A percentile compares a stretch with the other conserved stretches of the same genome.
These are phyloP conservation scores for Resseliella maxima DNA, from an alignment of 2,888 invertebrate genomes.

Conservation along the genomic window DNA sequence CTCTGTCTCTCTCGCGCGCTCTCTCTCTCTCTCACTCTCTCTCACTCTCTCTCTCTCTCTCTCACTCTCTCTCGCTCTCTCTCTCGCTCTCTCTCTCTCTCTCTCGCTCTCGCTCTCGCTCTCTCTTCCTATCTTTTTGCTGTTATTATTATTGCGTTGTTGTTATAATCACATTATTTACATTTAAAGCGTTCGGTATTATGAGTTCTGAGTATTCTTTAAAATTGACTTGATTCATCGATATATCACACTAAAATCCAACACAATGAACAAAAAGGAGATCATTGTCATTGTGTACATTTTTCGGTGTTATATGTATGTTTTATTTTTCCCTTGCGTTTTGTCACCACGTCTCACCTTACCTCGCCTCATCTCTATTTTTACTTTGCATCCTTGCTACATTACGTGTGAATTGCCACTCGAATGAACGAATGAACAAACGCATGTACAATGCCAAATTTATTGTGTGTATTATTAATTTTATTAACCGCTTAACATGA, in stretches of 20 bases:
- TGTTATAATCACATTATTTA: conserved; percentile 23
- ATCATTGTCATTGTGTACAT: neutral
- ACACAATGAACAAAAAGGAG: neutral
- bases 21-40: neutral
- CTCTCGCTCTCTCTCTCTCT: neutral
- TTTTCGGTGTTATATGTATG: neutral
- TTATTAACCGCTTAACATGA: conserved; percentile 49
- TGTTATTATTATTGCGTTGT: neutral
- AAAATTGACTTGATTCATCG: conserved; percentile 44
- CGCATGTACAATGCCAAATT: conserved; percentile 27
- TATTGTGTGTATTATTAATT: conserved; percentile 35
- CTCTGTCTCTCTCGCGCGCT: no score
- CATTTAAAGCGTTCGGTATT: neutral
- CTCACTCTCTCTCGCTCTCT: neutral
- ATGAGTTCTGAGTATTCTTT: neutral
- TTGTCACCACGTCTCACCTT: no score
- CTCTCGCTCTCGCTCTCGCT: neutral
- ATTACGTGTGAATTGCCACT: neutral
- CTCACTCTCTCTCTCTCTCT: neutral
- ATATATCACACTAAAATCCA: neutral
- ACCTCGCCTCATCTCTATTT: no score
- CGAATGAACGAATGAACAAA: neutral
- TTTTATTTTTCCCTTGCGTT: no score
- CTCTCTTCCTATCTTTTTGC: neutral
- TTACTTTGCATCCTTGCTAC: no score